Base-by-base conservation (phyloP, 2,888 invertebrate genomes). In the Tholera decimalis region DNA sequence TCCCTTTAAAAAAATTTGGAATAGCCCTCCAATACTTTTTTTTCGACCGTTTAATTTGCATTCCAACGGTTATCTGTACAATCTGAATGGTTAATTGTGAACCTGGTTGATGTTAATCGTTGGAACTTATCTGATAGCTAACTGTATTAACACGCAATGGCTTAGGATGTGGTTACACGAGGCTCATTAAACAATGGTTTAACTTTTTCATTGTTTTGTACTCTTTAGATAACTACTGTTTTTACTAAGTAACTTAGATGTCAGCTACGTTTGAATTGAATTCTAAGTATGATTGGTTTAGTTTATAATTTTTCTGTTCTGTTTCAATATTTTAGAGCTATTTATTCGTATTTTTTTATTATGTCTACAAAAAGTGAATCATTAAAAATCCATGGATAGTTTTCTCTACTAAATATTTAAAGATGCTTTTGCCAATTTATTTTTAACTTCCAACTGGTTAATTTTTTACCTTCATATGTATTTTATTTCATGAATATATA, bases 81-180 rank as follows among this genome's bases (percentile, higher is more conserved):
- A 93, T 94, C 94, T 88, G 90, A 89, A 87, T 88, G 83, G 92
- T 91, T 93, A 93, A 93, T 92, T 94, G 92, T 91, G 89, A 88
- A 83, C 84, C 77, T 79, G 75, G 84, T 82, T 86, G 90, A 91
- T 92, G 91, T 87, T 89, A 91, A 90, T 92, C 90, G 92, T 88
- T 86, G 84, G 80, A 82, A 83, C 79, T 90, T 92, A 91, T 90
- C 92, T 84, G 93, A 92, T 92, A 84, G 86, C 73, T 89, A 85
- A 89, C 89, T 85, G 86, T 87, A 84, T 82, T 76, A 82, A 88
- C 93, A 93, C 93, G 93, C 92, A 85, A 88, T 58, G 65, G 63
- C 64, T 82, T 76, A 83, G 67, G 76, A 77, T 62, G 62, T 72
- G 66, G 69, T 67, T 75, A 77, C 79, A 83, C 81, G 69, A 72